Conservation (phyloP, 2,888 invertebrate genomes). For the Drosophila atripex region DNA sequence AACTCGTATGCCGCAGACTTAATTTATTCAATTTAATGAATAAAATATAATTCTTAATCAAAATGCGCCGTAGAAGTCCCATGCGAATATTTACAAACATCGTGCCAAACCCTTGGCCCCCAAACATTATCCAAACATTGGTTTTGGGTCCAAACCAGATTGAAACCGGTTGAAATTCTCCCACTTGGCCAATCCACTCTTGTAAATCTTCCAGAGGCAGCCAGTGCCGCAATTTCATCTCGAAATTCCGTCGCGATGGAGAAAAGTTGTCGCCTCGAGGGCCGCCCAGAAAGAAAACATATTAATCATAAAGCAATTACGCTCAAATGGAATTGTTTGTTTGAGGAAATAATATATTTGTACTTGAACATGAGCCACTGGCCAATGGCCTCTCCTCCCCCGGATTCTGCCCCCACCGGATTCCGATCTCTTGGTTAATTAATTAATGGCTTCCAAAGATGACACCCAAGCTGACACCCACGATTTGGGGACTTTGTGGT, state of each 20-base stretch:
- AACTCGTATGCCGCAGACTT: no score
- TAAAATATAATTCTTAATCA: neutral
- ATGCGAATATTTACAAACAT: slow-evolving; percentile 6
- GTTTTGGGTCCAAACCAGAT: slow-evolving; percentile 26
- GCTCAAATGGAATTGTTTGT: slow-evolving; percentile 66
- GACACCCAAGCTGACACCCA: slow-evolving; percentile 29
- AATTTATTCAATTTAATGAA: neutral
- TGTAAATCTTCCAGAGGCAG: slow-evolving; percentile 9
- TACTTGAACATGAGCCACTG: slow-evolving; percentile 51
- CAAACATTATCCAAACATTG: slow-evolving; percentile 14
- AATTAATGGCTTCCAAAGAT: slow-evolving; percentile 64
- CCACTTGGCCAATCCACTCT: slow-evolving; percentile 2
- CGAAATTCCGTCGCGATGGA: neutral
- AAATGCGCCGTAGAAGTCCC: neutral
- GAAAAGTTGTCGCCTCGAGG: slow-evolving; percentile 27
- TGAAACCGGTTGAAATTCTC: slow-evolving; percentile 24
- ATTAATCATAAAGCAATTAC: slow-evolving; percentile 45
- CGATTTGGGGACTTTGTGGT: slow-evolving; percentile 44
- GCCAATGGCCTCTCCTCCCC: slow-evolving; percentile 30
- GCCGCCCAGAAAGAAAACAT: slow-evolving; percentile 33
- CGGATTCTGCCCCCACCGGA: slow-evolving; percentile 1
- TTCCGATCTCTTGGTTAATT: slow-evolving; percentile 57
- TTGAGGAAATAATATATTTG: slow-evolving; percentile 64
- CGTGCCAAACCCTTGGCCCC: slow-evolving; percentile 3
- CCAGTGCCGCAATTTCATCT: neutral